A percentile compares a stretch with the other conserved stretches of the same genome.
phyloP scores from a whole-genome alignment of 2,888 invertebrate genomes.

The Ophraella communa region DNA sequence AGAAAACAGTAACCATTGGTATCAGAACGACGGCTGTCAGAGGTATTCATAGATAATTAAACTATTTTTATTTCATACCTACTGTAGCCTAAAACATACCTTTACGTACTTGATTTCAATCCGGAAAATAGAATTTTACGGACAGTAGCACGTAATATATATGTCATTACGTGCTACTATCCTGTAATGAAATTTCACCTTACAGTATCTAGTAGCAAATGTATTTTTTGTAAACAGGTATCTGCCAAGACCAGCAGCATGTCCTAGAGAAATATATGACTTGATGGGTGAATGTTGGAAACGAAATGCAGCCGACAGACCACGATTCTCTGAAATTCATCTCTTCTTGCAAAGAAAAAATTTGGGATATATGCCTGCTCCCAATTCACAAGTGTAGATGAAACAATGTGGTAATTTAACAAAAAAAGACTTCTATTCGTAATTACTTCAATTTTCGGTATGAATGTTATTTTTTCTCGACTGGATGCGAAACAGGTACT shows the following conservation, averaged over 20 bases:
- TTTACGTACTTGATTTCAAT: too few species aligned
- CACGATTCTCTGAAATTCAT: slow-evolving; percentile 87
- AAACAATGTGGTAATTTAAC: slow-evolving; percentile 4
- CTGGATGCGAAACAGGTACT: slow-evolving; percentile 26
- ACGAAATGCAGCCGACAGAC: slow-evolving; percentile 78
- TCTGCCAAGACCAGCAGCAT: slow-evolving; percentile 72
- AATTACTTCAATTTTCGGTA: slow-evolving; percentile 24
- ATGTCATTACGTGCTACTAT: too few species aligned
- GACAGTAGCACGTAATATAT: too few species aligned
- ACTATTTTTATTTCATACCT: neutral
- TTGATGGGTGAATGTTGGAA: slow-evolving; percentile 94
- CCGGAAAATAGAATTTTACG: too few species aligned
- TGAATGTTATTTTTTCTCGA: slow-evolving; percentile 33
- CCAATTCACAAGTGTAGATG: slow-evolving; percentile 41
- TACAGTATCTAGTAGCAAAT: neutral
- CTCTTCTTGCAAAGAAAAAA: slow-evolving; percentile 79
- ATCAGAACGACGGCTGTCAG: slow-evolving; percentile 63
- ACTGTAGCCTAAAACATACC: too few species aligned
- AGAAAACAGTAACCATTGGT: slow-evolving; percentile 62
- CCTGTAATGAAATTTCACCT: too few species aligned
- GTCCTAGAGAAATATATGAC: slow-evolving; percentile 88
- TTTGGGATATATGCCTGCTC: slow-evolving; percentile 68
- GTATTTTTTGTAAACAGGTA: slow-evolving; percentile 43
- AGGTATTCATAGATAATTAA: slow-evolving; percentile 50
- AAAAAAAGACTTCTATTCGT: slow-evolving; percentile 24